Percentiles rank a stretch among this genome's conserved stretches.
Conservation (phyloP, 2,113 vertebrate species). For the Pangasianodon gigas region DNA sequence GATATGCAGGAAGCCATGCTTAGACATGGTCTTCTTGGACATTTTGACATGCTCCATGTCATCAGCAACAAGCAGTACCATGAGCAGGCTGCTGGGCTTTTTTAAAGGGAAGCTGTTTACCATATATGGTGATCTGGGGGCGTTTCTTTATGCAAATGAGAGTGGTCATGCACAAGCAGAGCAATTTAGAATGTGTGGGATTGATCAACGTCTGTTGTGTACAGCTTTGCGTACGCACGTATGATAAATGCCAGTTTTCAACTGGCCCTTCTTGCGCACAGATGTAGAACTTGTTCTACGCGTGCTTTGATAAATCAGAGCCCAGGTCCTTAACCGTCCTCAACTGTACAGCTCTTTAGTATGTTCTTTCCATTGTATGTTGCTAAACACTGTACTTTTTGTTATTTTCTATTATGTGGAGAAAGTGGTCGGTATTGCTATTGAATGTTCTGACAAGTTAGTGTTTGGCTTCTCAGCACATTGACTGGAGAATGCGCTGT, state of each 20-base stretch:
- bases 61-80: neutral
- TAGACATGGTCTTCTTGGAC: neutral
- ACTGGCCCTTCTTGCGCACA: neutral
- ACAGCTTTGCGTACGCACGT: neutral
- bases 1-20: neutral
- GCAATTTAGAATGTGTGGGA: neutral
- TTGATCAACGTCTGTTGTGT: neutral
- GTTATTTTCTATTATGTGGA: neutral
- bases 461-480: neutral
- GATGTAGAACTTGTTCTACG: neutral
- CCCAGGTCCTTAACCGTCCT: neutral
- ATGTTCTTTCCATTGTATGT: neutral
- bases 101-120: neutral
- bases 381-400: neutral
- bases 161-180: neutral
- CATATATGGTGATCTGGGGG: neutral
- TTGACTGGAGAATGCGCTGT: neutral
- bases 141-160: neutral
- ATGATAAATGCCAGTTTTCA: neutral
- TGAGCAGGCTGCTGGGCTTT: neutral
- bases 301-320: neutral
- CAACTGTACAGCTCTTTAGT: neutral
- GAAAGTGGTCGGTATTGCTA: neutral
- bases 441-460: neutral
- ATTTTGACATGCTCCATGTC: neutral